Base-by-base conservation (phyloP, 2,888 invertebrate genomes). In the Myathropa florea region DNA sequence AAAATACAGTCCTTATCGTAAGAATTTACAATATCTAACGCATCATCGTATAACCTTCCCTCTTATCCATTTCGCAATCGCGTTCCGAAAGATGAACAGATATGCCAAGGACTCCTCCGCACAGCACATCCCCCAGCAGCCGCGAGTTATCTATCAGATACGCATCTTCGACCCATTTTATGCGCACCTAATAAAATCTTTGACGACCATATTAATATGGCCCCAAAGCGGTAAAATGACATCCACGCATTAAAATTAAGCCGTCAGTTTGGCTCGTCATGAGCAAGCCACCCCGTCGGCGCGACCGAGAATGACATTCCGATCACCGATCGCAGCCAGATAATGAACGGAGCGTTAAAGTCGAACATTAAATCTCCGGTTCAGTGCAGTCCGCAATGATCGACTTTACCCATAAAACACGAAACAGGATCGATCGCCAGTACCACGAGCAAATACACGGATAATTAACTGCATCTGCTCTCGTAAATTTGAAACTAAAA, bases 391-490 rank as follows among this genome's bases (percentile, higher is more conserved):
- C n/a, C 4, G 46, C 46, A 46, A 46, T 46, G 46, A 18, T 18
- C 46, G 46, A 46, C 7, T 71, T 23, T 60, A 39, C 26, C 72
- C 85, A 85, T 85, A 82, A 85, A 85, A 85, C 85, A 77, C 82
- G 68, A 23, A 81, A 76, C 70, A 21, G 61, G 63, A 67, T 60
- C 76, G 26, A 39, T 30, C 53, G 26, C n/a, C 26, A 1, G 4
- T 21, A 39, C 83, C 83, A 65, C 75, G 68, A 61, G 76, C 81
- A 81, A 77, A 81, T 68, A 81, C 77, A 65, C 60, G 70, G 73
- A 86, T 83, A 86, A 86, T 86, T 83, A 83, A 86, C 65, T 79
- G 83, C 86, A 83, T 86, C 83, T 83, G 78, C 82, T 67, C 86
- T 79, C 83, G 78, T 79, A 86, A 86, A 83, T 78, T 28, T 59